Evolutionary conservation across 2,797 vertebrate species (phyloP).

Genomic region (Micropoecilia bifurca): DNA sequence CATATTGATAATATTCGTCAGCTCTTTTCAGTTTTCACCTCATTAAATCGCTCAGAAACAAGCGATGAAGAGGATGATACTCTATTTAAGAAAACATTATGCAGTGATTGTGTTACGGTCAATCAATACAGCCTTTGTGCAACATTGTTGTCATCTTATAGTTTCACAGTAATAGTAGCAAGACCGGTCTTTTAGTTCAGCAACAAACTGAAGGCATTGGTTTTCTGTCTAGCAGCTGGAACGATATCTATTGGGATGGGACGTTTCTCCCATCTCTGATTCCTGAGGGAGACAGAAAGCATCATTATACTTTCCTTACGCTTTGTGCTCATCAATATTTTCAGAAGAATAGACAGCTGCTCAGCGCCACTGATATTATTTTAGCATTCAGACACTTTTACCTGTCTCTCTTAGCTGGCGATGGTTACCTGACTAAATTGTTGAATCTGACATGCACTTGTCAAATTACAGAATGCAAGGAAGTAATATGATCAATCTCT

Average conservation of each 20-base stretch:
- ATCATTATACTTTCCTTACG: neutral
- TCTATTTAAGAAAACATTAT: neutral
- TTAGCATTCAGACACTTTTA: slow-evolving; percentile 22
- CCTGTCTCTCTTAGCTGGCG: slow-evolving; percentile 41
- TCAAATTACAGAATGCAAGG: slow-evolving; percentile 39
- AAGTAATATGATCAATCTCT: slow-evolving; percentile 47
- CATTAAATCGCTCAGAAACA: neutral
- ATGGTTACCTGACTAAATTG: slow-evolving; percentile 35
- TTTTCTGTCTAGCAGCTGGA: neutral
- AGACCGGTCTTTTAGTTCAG: neutral
- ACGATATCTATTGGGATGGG: neutral
- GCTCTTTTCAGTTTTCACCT: neutral
- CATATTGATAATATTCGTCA: neutral
- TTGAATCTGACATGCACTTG: slow-evolving; percentile 40
- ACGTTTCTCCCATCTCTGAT: neutral
- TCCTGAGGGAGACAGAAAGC: neutral
- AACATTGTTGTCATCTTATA: neutral
- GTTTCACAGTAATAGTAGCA: neutral
- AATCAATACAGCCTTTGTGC: neutral
- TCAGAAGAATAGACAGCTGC: neutral
- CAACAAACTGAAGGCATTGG: neutral
- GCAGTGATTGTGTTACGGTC: neutral
- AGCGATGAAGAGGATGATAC: neutral
- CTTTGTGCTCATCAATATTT: slow-evolving; percentile 1
- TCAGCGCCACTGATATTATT: slow-evolving; percentile 25